A percentile compares a stretch with the other conserved stretches of the same genome.
phyloP scores from a whole-genome alignment of 2,797 vertebrate species.

The Leptodactylus fallax region DNA sequence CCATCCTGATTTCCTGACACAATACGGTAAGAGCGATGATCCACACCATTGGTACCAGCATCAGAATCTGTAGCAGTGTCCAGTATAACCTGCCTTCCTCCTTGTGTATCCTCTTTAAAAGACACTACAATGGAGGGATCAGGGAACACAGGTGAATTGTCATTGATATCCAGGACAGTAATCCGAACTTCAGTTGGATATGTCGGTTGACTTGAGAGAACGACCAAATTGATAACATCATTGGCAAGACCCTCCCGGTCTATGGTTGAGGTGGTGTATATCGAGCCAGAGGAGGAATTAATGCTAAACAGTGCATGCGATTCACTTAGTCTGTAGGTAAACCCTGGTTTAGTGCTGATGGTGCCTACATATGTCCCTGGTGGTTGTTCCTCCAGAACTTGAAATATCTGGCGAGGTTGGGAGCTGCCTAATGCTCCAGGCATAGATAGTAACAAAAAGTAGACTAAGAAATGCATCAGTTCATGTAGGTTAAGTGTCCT shows the following conservation, averaged over 20 bases:
- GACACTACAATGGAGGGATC: conserved; percentile 92
- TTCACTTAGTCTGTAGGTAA: conserved; percentile 96
- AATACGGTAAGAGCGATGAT: conserved; percentile 94
- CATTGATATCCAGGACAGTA: conserved; percentile 92
- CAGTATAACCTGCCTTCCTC: conserved; percentile 94
- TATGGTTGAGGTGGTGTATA: conserved; percentile 89
- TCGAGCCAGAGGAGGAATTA: conserved; percentile 88
- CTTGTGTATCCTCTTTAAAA: conserved; percentile 96
- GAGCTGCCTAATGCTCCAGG: conserved; percentile 77
- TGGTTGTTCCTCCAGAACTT: conserved; percentile 92
- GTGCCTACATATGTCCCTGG: conserved; percentile 93
- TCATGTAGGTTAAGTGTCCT: conserved; percentile 70
- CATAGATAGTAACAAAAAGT: conserved; percentile 79
- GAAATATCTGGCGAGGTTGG: conserved; percentile 94
- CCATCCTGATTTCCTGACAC: conserved; percentile 91
- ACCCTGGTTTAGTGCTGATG: conserved; percentile 89
- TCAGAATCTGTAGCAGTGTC: conserved; percentile 96
- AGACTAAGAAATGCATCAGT: conserved; percentile 71
- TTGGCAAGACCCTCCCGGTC: conserved; percentile 90
- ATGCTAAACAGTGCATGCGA: conserved; percentile 92
- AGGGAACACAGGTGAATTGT: conserved; percentile 94
- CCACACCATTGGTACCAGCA: conserved; percentile 93
- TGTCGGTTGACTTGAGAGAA: conserved; percentile 95
- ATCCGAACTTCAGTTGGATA: conserved; percentile 97
- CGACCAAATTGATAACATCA: conserved; percentile 94